phyloP scores from a whole-genome alignment of 2,888 invertebrate species.

The Elmis aenea region DNA sequence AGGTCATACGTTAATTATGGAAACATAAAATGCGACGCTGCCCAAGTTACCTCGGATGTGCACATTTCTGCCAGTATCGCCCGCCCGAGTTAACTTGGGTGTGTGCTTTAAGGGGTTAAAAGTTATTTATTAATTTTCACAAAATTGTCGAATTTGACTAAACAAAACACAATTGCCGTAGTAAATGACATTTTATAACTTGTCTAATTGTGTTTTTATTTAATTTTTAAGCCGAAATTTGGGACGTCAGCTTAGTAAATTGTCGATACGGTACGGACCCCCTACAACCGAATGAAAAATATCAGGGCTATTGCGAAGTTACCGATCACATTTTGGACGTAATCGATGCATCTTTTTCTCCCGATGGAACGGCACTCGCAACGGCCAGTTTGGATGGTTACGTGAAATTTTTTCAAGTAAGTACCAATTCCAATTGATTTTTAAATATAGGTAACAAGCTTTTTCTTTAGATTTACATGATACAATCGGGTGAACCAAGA shows the following conservation, averaged over 20 bases:
- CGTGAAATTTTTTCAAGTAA: constrained; percentile 87
- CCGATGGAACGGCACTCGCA: constrained; percentile 91
- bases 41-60: no score
- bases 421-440: constrained; percentile 42
- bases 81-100: no score
- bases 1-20: no score
- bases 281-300: constrained; percentile 41
- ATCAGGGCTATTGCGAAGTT: constrained; percentile 54
- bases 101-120: no score
- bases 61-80: no score
- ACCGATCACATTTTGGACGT: constrained; percentile 60
- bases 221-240: constrained; percentile 54
- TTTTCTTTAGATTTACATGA: constrained; percentile 79
- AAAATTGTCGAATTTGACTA: no score
- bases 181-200: no score
- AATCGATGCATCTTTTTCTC: constrained; percentile 84
- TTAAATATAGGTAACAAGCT: no score
- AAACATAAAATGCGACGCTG: no score
- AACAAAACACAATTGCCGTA: no score
- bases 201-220: no score
- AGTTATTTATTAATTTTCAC: no score
- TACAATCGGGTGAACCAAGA: constrained; percentile 63
- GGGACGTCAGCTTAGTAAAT: constrained; percentile 50
- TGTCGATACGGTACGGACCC: constrained; percentile 45
- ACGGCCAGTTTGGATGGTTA: constrained; percentile 84